Percentiles rank a stretch among this genome's conserved stretches.
These are phyloP conservation scores for Enoplosus armatus DNA, from an alignment of 2,797 vertebrate genomes.

Conservation along the genomic window DNA sequence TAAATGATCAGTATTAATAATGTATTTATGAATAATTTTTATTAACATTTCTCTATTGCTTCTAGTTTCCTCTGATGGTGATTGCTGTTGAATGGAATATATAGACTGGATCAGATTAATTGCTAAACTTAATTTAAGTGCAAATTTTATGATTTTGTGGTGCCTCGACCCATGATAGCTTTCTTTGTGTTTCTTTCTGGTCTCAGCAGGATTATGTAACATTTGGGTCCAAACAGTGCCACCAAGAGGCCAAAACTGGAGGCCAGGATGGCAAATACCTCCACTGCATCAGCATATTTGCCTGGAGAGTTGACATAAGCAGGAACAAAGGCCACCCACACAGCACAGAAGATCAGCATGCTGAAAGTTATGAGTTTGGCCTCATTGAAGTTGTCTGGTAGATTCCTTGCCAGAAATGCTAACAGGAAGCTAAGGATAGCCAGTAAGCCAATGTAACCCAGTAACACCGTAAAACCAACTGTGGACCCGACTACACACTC, in stretches of 20 bases:
- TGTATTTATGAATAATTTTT: not conserved
- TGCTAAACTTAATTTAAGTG: not conserved
- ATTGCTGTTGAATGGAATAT: not conserved
- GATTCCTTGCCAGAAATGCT: constrained; percentile 76
- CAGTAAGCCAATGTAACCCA: constrained; percentile 76
- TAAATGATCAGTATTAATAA: too few species aligned
- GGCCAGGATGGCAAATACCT: constrained; percentile 81
- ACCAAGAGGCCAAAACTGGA: constrained; percentile 79
- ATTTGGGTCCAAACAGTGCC: constrained; percentile 80
- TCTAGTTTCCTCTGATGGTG: not conserved
- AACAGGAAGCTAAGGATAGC: constrained; percentile 72
- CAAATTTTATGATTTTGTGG: not conserved
- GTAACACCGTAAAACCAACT: constrained; percentile 65
- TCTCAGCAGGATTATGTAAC: constrained; percentile 69
- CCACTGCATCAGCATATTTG: constrained; percentile 80
- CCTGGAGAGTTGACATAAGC: constrained; percentile 83
- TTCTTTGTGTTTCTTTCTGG: constrained; percentile 81
- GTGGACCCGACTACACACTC: constrained; percentile 76
- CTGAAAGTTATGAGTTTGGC: constrained; percentile 80
- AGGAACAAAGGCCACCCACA: constrained; percentile 78
- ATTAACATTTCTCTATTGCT: not conserved
- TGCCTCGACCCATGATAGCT: constrained; percentile 61
- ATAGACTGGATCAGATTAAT: not conserved
- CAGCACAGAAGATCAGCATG: constrained; percentile 80
- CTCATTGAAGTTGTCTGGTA: constrained; percentile 79